phyloP scores from a whole-genome alignment of 2,888 invertebrate species.

The Clunio marinus region DNA sequence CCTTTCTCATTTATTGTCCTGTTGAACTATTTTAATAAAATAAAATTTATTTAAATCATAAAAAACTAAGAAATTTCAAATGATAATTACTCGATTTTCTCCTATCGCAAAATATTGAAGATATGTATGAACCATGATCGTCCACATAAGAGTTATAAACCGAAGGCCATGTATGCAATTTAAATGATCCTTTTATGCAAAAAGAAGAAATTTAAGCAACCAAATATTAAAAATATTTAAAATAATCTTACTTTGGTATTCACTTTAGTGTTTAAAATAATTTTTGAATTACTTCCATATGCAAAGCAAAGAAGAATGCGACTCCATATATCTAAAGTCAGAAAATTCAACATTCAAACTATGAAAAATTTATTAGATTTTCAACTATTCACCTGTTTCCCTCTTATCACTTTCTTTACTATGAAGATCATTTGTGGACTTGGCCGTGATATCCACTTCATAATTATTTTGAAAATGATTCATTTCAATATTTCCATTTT shows the following conservation, averaged over 20 bases:
- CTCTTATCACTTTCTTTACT: no score
- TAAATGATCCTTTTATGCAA: constrained; percentile 13
- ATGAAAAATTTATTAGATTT: no score
- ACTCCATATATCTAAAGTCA: no score
- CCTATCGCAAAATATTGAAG: constrained; percentile 65
- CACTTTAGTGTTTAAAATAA: background rate
- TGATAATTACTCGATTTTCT: constrained; percentile 54
- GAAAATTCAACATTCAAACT: no score
- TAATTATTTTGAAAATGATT: no score
- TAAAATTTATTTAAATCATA: background rate
- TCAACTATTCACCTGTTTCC: no score
- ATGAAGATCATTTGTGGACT: no score
- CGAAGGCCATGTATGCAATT: constrained; percentile 29
- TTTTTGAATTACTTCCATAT: background rate
- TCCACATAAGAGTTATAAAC: constrained; percentile 75
- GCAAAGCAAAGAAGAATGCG: background rate
- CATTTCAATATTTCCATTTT: no score
- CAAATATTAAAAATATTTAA: background rate
- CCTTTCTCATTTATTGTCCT: constrained; percentile 69
- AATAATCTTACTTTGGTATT: background rate
- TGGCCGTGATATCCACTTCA: no score
- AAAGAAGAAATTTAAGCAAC: background rate
- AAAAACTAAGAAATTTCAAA: background rate
- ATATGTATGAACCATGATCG: constrained; percentile 73
- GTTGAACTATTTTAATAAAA: constrained; percentile 55